Conservation (phyloP, 92 coral and sea anemone genomes). For the Pocillopora grandis region DNA sequence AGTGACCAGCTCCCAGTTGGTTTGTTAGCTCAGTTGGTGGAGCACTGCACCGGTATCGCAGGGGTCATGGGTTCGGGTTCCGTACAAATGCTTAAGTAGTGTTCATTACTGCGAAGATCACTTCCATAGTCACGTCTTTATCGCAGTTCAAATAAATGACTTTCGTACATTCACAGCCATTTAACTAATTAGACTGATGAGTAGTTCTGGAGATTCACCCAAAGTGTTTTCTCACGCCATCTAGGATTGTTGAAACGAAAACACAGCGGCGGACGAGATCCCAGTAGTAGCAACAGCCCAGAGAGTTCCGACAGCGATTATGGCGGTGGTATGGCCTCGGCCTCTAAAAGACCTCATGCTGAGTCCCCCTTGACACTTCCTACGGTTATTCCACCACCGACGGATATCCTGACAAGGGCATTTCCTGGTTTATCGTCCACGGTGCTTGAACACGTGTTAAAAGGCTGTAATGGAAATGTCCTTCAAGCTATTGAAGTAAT, state of each 20-base stretch:
- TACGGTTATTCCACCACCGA: conserved; percentile 75
- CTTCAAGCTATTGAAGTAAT: conserved; percentile 93
- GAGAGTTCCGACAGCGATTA: conserved; percentile 68
- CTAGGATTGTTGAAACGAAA: conserved; percentile 52
- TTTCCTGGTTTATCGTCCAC: conserved; percentile 77
- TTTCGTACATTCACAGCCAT: no score
- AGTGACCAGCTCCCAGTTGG: no score
- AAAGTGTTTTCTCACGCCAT: neutral
- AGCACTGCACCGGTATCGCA: no score
- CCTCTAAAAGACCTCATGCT: conserved; percentile 43
- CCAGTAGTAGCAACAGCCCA: conserved; percentile 54
- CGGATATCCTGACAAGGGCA: conserved; percentile 79
- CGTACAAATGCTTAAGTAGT: no score
- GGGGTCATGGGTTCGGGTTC: no score
- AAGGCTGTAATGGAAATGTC: conserved; percentile 93
- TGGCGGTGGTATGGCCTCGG: conserved; percentile 27
- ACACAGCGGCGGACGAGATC: conserved; percentile 52
- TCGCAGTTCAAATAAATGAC: no score
- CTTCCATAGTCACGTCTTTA: no score
- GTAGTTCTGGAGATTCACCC: neutral
- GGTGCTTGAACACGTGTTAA: conserved; percentile 77
- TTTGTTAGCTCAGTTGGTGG: no score
- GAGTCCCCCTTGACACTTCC: conserved; percentile 72
- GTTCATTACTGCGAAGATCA: no score
- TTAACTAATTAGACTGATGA: no score